Base-by-base conservation (phyloP, 2,113 vertebrate species). In the Malaclemys terrapin region DNA sequence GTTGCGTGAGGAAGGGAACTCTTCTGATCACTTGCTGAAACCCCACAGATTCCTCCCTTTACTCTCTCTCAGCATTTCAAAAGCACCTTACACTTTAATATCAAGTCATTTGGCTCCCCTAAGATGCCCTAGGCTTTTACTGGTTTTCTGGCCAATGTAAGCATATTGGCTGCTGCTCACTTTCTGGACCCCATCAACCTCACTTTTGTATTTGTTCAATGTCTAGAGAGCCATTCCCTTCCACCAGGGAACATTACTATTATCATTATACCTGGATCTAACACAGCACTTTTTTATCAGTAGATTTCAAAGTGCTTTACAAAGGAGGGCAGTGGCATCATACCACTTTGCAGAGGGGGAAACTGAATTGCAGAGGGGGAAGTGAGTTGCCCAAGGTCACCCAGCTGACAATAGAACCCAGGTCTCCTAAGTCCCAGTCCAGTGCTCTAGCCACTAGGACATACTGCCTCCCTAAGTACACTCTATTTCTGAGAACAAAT, bases 71-170 rank as follows among this genome's bases (percentile, higher is more conserved):
- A 50, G 31, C 31, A 78, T 89, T 95, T 78, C 3, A 0, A 65
- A 94, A 89, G 56, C 35, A 86, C 69, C 75, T 82, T n/a, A 82
- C 6, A 11, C 9, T 53, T 75, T 11, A 90, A 25, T 62, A 89
- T 82, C 50, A 14, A 75, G 83, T 87, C 81, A 31, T 84, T 79
- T 84, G 12, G 19, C 53, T 92, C 94, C 65, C 11, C 38, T 14
- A 89, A 92, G 80, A 91, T 85, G 81, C 75, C 86, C 59, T 89
- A 95, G 91, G 83, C 87, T 94, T 87, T 84, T 14, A 38, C 49
- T 94, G 90, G 86, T 82, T 95, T 95, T 92, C 83, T 92, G 85
- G 89, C 78, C 80, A 82, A 47, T 6, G 29, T 95, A 90, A 92
- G 85, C 78, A 80, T 50, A n/a, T 57, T 12, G 16, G 2, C 17